These are phyloP conservation scores for Melanaphis sacchari DNA, from an alignment of 1,140 invertebrate genomes.

Conservation along the genomic window DNA sequence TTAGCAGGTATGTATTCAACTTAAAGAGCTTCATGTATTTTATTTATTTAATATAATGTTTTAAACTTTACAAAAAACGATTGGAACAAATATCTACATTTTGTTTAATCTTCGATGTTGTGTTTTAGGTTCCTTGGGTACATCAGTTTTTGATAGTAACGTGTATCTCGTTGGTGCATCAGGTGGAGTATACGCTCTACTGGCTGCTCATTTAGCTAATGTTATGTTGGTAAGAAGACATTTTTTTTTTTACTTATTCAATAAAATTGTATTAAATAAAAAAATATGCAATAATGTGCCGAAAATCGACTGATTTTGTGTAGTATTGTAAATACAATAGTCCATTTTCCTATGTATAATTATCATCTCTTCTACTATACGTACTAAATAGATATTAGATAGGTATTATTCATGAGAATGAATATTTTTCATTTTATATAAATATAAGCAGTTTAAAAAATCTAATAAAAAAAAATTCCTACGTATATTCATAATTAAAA, in stretches of 20 bases:
- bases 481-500: background rate
- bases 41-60: background rate
- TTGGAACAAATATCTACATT: background rate
- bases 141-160: conserved; percentile 93
- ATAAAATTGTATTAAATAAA: background rate
- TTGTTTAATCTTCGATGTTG: background rate
- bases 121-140: conserved; percentile 80
- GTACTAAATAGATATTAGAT: too few species aligned
- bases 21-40: background rate
- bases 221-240: conserved; percentile 74
- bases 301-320: background rate
- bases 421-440: background rate
- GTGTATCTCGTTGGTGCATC: conserved; percentile 93
- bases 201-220: conserved; percentile 94
- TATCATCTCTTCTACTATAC: too few species aligned
- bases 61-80: background rate
- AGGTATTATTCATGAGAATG: too few species aligned
- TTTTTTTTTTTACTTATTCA: background rate
- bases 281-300: background rate
- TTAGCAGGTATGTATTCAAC: conserved; percentile 73
- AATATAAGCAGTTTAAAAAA: background rate
- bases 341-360: background rate
- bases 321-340: background rate
- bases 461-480: background rate
- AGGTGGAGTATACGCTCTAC: conserved; percentile 90